Conservation (phyloP, 2,888 invertebrate species). For the Lasioglossum vierecki region DNA sequence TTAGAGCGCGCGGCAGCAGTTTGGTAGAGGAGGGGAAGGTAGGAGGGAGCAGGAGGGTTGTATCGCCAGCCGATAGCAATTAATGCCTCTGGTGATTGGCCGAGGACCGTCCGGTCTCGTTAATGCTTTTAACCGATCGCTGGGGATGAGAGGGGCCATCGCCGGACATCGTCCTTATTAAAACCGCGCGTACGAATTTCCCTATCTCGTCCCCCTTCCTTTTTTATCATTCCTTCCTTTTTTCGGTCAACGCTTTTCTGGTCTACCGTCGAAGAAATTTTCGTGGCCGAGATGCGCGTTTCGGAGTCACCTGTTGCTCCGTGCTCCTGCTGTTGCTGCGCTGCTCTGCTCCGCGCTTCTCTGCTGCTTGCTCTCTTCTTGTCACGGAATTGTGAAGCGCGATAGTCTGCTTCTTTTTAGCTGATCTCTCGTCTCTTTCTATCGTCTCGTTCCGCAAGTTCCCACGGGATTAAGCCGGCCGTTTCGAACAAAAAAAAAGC, state of each 20-base stretch:
- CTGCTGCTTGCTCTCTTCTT: slow-evolving; percentile 18
- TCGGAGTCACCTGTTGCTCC: slow-evolving; percentile 51
- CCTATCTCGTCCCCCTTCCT: background rate
- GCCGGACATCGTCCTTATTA: background rate
- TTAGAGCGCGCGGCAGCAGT: slow-evolving; percentile 32
- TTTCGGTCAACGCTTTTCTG: background rate
- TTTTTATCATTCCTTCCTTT: background rate
- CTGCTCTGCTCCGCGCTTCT: background rate
- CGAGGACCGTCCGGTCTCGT: slow-evolving; percentile 26
- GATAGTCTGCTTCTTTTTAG: background rate
- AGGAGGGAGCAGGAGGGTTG: background rate
- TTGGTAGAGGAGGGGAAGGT: background rate
- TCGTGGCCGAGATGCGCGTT: slow-evolving; percentile 29
- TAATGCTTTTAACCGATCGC: slow-evolving; percentile 15
- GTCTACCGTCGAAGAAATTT: slow-evolving; percentile 14
- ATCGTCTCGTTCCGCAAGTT: background rate
- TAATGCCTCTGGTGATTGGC: slow-evolving; percentile 38
- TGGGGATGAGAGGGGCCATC: background rate
- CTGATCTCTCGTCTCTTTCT: background rate
- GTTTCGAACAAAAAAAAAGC: background rate
- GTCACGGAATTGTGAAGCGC: background rate
- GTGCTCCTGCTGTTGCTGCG: slow-evolving; percentile 3
- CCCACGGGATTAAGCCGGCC: background rate
- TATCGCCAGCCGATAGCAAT: slow-evolving; percentile 35
- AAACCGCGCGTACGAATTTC: background rate